Percentiles rank a stretch among this genome's conserved stretches.
Evolutionary conservation across 2,888 invertebrate species (phyloP).

Genomic region (Aporophyla lueneburgensis): DNA sequence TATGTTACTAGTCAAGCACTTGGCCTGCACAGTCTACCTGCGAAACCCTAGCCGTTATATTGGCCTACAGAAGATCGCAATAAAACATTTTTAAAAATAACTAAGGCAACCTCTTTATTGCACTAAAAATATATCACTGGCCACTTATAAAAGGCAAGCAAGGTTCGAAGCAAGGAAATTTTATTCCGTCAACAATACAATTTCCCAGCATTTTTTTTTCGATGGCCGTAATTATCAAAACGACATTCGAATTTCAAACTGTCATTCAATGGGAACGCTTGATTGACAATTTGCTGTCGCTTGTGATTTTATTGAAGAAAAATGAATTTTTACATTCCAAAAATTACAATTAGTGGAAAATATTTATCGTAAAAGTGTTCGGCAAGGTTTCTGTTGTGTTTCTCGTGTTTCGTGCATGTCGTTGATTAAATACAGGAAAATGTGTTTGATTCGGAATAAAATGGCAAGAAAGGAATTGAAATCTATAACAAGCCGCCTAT

Average conservation of each 20-base stretch:
- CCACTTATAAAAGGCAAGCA: conserved; percentile 16
- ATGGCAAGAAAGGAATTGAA: conserved; percentile 38
- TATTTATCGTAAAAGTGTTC: conserved; percentile 7
- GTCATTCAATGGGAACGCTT: conserved; percentile 51
- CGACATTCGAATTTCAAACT: conserved; percentile 60
- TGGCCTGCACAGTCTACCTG: background rate
- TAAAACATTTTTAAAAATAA: background rate
- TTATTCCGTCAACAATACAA: conserved; percentile 23
- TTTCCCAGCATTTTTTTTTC: conserved; percentile 26
- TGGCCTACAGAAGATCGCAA: background rate
- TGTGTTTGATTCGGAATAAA: conserved; percentile 52
- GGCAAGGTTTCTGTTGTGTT: background rate
- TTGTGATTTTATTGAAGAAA: conserved; percentile 44
- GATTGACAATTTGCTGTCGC: conserved; percentile 53
- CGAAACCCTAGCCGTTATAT: background rate
- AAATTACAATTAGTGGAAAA: conserved; percentile 16
- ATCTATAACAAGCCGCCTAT: conserved; percentile 21
- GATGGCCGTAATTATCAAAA: conserved; percentile 32
- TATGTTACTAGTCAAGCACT: background rate
- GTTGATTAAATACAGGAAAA: conserved; percentile 5
- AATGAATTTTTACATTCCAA: background rate
- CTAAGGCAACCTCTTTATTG: conserved; percentile 18
- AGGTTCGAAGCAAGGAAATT: conserved; percentile 9
- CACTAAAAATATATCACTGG: conserved; percentile 18
- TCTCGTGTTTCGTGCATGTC: background rate